Base-by-base conservation (phyloP, 2,113 vertebrate species). In the Trematomus loennbergii region DNA sequence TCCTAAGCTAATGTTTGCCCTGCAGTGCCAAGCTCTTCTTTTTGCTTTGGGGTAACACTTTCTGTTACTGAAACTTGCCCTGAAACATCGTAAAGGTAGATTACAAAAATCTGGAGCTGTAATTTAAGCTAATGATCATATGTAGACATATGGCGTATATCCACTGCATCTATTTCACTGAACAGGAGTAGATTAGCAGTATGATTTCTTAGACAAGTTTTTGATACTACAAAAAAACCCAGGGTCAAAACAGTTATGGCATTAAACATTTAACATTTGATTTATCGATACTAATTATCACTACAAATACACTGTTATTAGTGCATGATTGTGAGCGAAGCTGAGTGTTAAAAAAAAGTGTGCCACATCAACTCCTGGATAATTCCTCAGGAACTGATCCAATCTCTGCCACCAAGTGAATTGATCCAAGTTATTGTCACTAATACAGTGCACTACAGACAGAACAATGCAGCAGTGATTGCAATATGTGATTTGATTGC, bases 401-500 rank as follows among this genome's bases (percentile, higher is more conserved):
- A 89, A 83, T 82, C 79, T 36, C 71, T 71, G 83, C 70, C 75
- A 55, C 62, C 66, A 63, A 85, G 54, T 86, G 80, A 89, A 91
- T 55, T 78, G 78, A 89, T 87, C 88, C 83, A 84, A 89, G 79
- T 78, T 68, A 86, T 89, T 85, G 82, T 89, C 74, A 9, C 75
- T 82, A 62, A 85, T 68, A 85, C 62, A 54, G 36, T 29, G 45
- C 54, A 72, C n/a, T 33, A 53, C 33, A 70, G 46, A 72, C 2
- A 53, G 46, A 84, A 92, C 90, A 92, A 92, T 89, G 80, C 80
- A 70, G 83, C 66, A 88, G 88, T 87, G 77, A 93, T 91, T 91
- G 90, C 92, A 91, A 89, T 88, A 89, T 94, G 93, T 90, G 83
- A 90, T 94, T 94, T 89, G 86, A 92, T 91, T 92, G 91, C 91